Conservation (phyloP, 2,888 invertebrate genomes). For the Cheilosia impressa region DNA sequence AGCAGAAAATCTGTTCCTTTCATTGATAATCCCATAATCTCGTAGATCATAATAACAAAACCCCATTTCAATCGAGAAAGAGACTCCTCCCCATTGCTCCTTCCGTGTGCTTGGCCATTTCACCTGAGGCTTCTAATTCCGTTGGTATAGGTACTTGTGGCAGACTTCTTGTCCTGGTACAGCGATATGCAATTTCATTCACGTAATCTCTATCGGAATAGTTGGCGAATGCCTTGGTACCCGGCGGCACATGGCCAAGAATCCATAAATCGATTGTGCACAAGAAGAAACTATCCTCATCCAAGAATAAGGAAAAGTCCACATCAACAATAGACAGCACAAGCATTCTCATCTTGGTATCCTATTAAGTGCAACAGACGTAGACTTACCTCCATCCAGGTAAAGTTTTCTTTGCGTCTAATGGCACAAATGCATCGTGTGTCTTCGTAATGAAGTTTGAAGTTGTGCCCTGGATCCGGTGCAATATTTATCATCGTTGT, state of each 20-base stretch:
- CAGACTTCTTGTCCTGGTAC: background rate
- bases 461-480: conserved; percentile 34
- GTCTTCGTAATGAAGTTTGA: conserved; percentile 50
- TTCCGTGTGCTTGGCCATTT: background rate
- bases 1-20: no score
- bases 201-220: conserved; percentile 33
- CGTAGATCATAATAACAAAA: background rate
- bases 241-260: conserved; percentile 42
- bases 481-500: conserved; percentile 52
- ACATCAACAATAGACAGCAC: conserved; percentile 25
- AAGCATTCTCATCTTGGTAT: conserved; percentile 19
- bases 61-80: background rate
- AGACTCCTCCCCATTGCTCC: background rate
- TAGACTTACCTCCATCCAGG: background rate
- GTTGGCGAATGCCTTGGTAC: conserved; percentile 34
- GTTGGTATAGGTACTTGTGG: background rate
- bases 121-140: background rate
- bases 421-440: conserved; percentile 19
- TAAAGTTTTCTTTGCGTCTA: conserved; percentile 18
- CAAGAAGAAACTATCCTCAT: background rate
- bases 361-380: conserved; percentile 46
- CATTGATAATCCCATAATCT: no score
- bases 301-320: conserved; percentile 7
- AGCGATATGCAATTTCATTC: conserved; percentile 23
- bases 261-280: conserved; percentile 56